Evolutionary conservation across 1,140 invertebrate genomes (phyloP).

Genomic region (Ganaspis sp.): DNA sequence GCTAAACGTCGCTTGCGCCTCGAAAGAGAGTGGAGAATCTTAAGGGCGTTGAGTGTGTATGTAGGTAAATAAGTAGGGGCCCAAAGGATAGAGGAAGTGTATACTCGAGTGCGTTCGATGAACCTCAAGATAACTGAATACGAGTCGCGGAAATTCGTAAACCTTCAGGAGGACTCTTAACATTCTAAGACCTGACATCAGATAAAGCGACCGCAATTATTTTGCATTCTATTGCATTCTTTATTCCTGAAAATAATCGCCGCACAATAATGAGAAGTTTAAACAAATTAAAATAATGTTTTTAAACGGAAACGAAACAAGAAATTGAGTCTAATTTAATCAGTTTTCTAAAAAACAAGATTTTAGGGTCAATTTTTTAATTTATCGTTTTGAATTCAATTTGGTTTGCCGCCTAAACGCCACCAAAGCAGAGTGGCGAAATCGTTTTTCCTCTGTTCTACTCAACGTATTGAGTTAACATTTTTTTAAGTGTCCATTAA

Average conservation of each 20-base stretch:
- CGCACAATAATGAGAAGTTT: neutral
- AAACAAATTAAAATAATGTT: no score
- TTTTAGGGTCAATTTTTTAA: no score
- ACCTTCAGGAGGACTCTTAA: constrained; percentile 6
- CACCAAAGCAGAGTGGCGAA: neutral
- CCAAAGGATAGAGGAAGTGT: constrained; percentile 46
- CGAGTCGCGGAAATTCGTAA: constrained; percentile 11
- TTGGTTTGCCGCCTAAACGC: no score
- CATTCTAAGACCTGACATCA: neutral
- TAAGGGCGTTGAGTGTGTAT: neutral
- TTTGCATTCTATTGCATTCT: neutral
- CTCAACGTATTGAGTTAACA: no score
- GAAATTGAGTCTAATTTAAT: no score
- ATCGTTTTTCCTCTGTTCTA: no score
- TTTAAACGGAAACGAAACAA: no score
- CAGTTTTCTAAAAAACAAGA: no score
- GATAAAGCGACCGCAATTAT: constrained; percentile 2
- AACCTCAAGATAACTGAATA: constrained; percentile 44
- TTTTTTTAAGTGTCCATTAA: no score
- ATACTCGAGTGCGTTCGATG: constrained; percentile 52
- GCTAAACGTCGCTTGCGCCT: constrained; percentile 51
- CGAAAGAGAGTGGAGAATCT: constrained; percentile 46
- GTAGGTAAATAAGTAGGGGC: constrained; percentile 9
- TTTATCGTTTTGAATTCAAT: no score
- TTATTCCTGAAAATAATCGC: neutral